Percentiles rank a stretch among this genome's conserved stretches.
phyloP scores from a whole-genome alignment of 2,888 invertebrate species.

The Brachypalpus laphriformis region DNA sequence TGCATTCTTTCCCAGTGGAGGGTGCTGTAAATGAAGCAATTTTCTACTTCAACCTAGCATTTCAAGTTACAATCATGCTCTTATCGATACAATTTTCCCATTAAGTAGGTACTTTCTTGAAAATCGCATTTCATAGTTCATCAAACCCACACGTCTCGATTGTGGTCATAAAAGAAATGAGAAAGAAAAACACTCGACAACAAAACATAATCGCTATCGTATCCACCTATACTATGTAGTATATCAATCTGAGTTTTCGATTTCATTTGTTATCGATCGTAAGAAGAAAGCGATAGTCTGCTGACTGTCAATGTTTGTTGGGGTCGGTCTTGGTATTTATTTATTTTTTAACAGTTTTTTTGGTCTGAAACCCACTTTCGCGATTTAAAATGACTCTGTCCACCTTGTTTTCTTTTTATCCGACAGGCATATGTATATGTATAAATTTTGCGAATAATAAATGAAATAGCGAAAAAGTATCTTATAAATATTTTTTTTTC shows the following conservation, averaged over 20 bases:
- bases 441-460: constrained; percentile 5
- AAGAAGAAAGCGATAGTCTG: constrained; percentile 68
- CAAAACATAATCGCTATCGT: neutral
- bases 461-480: constrained; percentile 11
- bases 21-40: neutral
- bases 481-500: neutral
- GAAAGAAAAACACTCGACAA: neutral
- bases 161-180: neutral
- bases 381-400: constrained; percentile 7
- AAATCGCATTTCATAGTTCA: constrained; percentile 13
- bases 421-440: neutral
- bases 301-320: neutral
- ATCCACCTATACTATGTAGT: neutral
- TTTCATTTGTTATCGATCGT: constrained; percentile 60
- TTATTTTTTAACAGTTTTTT: constrained; percentile 10
- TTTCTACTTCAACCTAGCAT: neutral
- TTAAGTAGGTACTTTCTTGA: neutral
- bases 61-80: neutral
- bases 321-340: neutral
- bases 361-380: constrained; percentile 39
- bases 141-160: neutral
- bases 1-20: neutral
- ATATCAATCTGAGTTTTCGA: constrained; percentile 41
- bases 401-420: neutral
- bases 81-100: neutral